Percentiles rank a stretch among this genome's conserved stretches.
Conservation (phyloP, 2,888 invertebrate genomes). For the Chrysolina americana region DNA sequence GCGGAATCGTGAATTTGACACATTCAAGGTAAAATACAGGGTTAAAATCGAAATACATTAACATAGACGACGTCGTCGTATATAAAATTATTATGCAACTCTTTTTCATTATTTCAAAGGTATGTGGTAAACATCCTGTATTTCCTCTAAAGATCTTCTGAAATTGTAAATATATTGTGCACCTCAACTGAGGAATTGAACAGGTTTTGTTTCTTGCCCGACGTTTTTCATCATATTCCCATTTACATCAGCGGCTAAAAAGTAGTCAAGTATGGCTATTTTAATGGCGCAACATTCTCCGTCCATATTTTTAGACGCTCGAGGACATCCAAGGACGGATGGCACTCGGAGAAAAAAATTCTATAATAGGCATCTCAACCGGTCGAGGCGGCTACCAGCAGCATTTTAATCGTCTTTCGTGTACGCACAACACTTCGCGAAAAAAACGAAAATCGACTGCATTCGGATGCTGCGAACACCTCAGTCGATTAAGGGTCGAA, state of each 20-base stretch:
- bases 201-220: background rate
- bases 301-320: constrained; percentile 30
- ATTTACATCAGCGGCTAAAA: constrained; percentile 3
- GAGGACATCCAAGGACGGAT: constrained; percentile 30
- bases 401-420: constrained; percentile 27
- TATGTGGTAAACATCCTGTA: too few relatives aligned
- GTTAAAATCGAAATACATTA: too few relatives aligned
- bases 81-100: too few relatives aligned
- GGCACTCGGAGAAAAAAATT: constrained; percentile 24
- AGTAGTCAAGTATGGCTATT: background rate
- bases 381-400: constrained; percentile 20
- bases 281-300: constrained; percentile 25
- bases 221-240: constrained; percentile 2
- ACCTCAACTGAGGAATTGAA: constrained; percentile 13
- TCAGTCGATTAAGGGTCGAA: too few relatives aligned
- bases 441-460: background rate
- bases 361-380: constrained; percentile 20
- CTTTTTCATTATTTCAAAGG: too few relatives aligned
- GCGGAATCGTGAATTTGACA: too few relatives aligned
- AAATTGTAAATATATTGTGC: too few relatives aligned
- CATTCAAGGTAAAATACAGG: too few relatives aligned
- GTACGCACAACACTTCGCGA: constrained; percentile 9
- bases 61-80: too few relatives aligned
- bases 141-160: too few relatives aligned
- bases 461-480: too few relatives aligned